A percentile compares a stretch with the other conserved stretches of the same genome.
Conservation (phyloP, 2,888 invertebrate species). For the Chloroclystis v-ata region DNA sequence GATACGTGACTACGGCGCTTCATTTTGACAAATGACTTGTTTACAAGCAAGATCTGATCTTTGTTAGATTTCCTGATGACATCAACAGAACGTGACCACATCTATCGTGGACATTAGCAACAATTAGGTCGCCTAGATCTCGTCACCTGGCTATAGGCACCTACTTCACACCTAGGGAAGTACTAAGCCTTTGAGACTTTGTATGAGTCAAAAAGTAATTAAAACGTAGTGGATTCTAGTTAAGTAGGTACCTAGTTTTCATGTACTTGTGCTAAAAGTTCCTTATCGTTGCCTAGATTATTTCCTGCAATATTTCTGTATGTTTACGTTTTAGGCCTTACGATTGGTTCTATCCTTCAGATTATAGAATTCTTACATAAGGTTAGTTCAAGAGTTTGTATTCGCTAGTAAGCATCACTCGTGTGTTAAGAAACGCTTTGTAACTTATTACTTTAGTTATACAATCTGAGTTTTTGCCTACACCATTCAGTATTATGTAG, state of each 20-base stretch:
- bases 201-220: conserved; percentile 7
- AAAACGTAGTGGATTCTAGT: no score
- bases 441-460: no score
- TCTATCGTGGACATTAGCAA: conserved; percentile 21
- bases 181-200: conserved; percentile 5
- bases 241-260: not conserved
- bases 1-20: not conserved
- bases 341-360: no score
- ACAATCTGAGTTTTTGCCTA: no score
- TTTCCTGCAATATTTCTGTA: no score
- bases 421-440: no score
- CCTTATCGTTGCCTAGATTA: not conserved
- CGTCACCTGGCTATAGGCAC: conserved; percentile 17
- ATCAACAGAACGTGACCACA: conserved; percentile 22
- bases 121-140: conserved; percentile 24
- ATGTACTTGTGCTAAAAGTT: not conserved
- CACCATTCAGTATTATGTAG: no score
- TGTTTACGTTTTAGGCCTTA: no score
- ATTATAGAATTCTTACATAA: no score
- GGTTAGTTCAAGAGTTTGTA: no score
- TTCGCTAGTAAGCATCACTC: no score
- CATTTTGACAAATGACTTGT: conserved; percentile 18
- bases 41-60: conserved; percentile 16
- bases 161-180: conserved; percentile 17
- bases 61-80: conserved; percentile 14